Evolutionary conservation across 2,113 vertebrate genomes (phyloP), one percentile per base, ranked within the genome.

Genomic region (Machaerirhynchus nigripectus): DNA sequence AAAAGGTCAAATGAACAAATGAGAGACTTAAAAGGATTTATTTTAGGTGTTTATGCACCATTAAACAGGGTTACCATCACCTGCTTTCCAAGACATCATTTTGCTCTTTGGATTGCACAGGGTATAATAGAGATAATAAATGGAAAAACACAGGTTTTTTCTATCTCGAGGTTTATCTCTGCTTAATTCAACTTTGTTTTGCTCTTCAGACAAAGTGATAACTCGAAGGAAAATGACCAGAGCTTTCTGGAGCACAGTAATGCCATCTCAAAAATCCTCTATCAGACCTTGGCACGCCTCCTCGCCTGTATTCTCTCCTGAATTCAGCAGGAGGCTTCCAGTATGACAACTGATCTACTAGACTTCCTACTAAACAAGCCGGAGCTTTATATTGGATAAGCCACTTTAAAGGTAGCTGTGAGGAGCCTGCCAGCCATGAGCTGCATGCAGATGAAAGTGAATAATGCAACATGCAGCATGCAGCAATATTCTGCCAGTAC

Each of bases 371-470:
- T 90, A 94, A 97, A 96, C 92, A 88, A 96, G 89, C 77, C 89
- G 70, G 79, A 83, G 95, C 63, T 96, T 96, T 95, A 94, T 95
- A 94, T 42, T 82, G 93, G 89, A 96, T 94, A 95, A 96, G 87
- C 82, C 89, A 90, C 93, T 95, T 96, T 97, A 97, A 97, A 97
- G 95, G 95, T 94, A 97, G 76, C 93, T 94, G 92, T 87, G 87
- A 97, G 96, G 57, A 97, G 87, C 82, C 95, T 97, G 96, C 93
- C 93, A 97, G 91, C 92, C 95, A 95, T 50, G 91, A 97, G 89
- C 93, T 97, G 96, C 96, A 97, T 97, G 97, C 95, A 97, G 97
- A 97, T 97, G 93, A 97, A 97, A 97, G 97, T 96, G 97, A 97
- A 97, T 97, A 97, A 97, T 97, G 95, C 96, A 97, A 97, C 95